phyloP scores from a whole-genome alignment of 1,140 invertebrate genomes.

The Oppia nitens region DNA sequence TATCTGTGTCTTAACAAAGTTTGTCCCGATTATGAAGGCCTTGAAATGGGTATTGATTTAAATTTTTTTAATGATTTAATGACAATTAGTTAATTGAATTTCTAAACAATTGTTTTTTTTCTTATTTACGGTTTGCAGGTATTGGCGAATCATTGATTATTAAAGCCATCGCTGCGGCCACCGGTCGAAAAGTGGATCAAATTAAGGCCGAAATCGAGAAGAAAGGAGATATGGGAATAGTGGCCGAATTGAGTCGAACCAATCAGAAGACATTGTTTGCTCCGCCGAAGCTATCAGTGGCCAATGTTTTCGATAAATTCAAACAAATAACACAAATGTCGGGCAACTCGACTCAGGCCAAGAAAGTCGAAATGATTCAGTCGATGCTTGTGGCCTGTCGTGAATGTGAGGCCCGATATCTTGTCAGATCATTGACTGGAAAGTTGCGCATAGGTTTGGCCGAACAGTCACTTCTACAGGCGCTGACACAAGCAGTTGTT shows the following conservation, averaged over 20 bases:
- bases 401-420: constrained; percentile 70
- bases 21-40: constrained; percentile 77
- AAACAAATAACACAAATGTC: constrained; percentile 76
- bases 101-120: too few species aligned
- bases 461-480: constrained; percentile 79
- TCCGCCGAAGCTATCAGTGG: constrained; percentile 35
- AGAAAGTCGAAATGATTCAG: constrained; percentile 86
- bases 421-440: constrained; percentile 78
- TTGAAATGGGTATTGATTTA: constrained; percentile 49
- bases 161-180: constrained; percentile 85
- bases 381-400: constrained; percentile 79
- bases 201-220: constrained; percentile 62
- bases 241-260: constrained; percentile 72
- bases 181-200: constrained; percentile 65
- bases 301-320: constrained; percentile 62
- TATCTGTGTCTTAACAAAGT: constrained; percentile 91
- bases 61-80: background rate
- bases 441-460: constrained; percentile 92
- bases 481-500: constrained; percentile 66
- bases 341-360: constrained; percentile 56
- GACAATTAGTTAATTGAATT: too few species aligned
- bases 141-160: constrained; percentile 83
- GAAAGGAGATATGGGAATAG: constrained; percentile 76
- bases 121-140: background rate
- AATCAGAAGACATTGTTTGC: constrained; percentile 73